A percentile compares a stretch with the other conserved stretches of the same genome.
Evolutionary conservation across 2,797 vertebrate species (phyloP).

Genomic region (Cephalopachus bancanus): DNA sequence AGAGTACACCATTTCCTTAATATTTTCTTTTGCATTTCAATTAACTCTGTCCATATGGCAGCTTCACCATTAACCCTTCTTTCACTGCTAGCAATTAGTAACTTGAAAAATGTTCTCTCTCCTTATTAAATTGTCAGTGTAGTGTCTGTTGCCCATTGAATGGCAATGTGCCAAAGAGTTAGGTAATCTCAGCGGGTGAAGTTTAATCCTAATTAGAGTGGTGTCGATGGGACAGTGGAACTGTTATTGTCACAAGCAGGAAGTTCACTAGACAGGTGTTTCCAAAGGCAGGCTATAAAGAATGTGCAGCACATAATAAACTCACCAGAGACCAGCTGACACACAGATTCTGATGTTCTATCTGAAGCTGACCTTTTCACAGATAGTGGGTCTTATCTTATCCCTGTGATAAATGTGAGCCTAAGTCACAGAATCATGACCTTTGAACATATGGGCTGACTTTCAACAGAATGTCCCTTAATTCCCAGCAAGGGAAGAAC

Average conservation of each 20-base stretch:
- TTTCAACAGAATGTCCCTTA: neutral
- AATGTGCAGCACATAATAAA: conserved; percentile 73
- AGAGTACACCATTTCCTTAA: neutral
- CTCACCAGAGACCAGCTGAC: conserved; percentile 74
- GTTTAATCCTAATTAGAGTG: conserved; percentile 82
- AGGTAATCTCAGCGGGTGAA: conserved; percentile 73
- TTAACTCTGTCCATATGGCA: neutral
- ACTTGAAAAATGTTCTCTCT: neutral
- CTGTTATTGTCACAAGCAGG: conserved; percentile 81
- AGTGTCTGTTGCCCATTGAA: accelerated
- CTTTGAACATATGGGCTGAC: neutral
- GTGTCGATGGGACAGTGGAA: conserved; percentile 56
- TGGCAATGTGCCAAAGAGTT: neutral
- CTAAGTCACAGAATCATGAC: conserved; percentile 19
- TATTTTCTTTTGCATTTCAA: neutral
- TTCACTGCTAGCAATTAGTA: neutral
- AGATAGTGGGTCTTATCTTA: conserved; percentile 50
- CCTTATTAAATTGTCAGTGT: neutral
- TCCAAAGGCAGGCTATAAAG: conserved; percentile 77
- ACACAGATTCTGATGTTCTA: conserved; percentile 39
- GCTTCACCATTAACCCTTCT: neutral
- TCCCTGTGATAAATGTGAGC: conserved; percentile 50
- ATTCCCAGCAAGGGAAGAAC: conserved; percentile 12
- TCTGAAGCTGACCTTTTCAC: conserved; percentile 65
- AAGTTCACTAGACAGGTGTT: conserved; percentile 76